phyloP scores from a whole-genome alignment of 2,888 invertebrate species.

The Pandemis corylana region DNA sequence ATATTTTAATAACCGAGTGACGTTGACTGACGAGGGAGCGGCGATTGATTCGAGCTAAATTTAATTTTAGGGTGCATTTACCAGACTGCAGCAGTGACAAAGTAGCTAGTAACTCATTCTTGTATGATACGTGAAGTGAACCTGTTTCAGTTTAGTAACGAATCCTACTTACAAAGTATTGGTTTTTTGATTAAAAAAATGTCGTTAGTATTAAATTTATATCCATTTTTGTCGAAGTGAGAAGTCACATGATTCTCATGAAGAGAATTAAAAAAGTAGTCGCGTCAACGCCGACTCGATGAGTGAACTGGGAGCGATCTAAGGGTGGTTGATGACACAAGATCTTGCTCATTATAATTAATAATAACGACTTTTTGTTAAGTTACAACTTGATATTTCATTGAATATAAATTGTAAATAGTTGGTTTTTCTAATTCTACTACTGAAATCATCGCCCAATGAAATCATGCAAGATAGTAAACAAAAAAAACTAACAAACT shows the following conservation, averaged over 20 bases:
- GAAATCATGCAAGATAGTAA: too few species aligned
- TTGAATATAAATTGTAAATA: too few species aligned
- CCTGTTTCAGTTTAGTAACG: too few species aligned
- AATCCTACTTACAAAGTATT: too few species aligned
- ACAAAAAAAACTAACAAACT: too few species aligned
- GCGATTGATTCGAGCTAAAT: constrained; percentile 17
- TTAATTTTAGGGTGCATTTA: constrained; percentile 12
- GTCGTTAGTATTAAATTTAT: background rate
- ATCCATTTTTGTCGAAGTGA: background rate
- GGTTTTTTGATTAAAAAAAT: background rate
- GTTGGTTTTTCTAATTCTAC: too few species aligned
- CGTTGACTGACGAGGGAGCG: constrained; percentile 13
- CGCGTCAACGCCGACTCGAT: constrained; percentile 19
- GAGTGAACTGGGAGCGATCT: constrained; percentile 28
- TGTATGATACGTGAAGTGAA: too few species aligned
- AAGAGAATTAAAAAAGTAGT: constrained; percentile 25
- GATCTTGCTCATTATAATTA: constrained; percentile 2
- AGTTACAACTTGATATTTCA: too few species aligned
- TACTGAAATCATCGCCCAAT: too few species aligned
- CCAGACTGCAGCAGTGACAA: constrained; percentile 1
- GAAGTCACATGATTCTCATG: background rate
- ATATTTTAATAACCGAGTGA: constrained; percentile 16
- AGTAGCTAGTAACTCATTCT: too few species aligned
- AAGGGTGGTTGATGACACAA: constrained; percentile 20
- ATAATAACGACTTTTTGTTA: too few species aligned